Evolutionary conservation across 1,140 invertebrate species (phyloP).

Genomic region (Trichonephila clavipes): DNA sequence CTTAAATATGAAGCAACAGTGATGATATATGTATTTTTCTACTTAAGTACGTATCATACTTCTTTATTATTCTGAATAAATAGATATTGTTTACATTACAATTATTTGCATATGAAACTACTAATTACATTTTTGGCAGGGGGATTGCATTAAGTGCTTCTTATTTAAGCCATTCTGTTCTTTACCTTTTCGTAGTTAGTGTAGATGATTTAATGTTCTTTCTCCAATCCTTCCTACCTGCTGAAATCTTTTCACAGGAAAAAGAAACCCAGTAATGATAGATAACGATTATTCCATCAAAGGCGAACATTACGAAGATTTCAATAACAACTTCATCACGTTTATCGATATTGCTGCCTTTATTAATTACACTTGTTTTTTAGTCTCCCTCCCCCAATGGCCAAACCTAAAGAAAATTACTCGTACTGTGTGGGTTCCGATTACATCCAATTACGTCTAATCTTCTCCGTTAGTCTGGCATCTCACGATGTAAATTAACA

Average conservation of each 20-base stretch:
- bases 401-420: constrained; percentile 45
- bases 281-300: constrained; percentile 48
- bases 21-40: no score
- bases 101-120: no score
- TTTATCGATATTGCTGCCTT: constrained; percentile 62
- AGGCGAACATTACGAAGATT: constrained; percentile 56
- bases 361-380: constrained; percentile 66
- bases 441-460: constrained; percentile 67
- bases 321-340: constrained; percentile 66
- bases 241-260: not conserved
- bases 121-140: no score
- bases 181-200: no score
- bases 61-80: no score
- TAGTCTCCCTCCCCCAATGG: not conserved
- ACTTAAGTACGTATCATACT: no score
- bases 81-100: no score
- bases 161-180: no score
- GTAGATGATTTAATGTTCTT: no score
- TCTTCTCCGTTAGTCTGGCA: constrained; percentile 5
- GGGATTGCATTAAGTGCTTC: no score
- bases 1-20: no score
- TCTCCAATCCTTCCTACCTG: no score
- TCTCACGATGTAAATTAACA: constrained; percentile 57
- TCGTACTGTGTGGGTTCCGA: constrained; percentile 58
- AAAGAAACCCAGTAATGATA: not conserved